Evolutionary conservation across 2,797 vertebrate genomes (phyloP).

Genomic region (Crenuchus spilurus): DNA sequence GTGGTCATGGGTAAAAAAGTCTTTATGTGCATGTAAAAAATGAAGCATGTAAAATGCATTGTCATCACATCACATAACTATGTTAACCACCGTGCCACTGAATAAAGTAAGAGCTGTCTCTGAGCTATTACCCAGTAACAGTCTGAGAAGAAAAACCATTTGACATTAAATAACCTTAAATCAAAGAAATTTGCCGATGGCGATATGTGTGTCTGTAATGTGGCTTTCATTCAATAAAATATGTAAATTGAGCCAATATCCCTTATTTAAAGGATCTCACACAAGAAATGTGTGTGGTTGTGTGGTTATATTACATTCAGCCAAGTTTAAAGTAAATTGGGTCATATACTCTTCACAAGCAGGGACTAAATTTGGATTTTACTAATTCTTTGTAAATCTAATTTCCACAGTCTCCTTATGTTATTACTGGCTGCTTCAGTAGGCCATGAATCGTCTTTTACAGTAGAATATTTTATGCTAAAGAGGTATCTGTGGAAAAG

Average conservation of each 20-base stretch:
- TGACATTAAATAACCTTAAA: conserved; percentile 55
- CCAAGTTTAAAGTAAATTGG: conserved; percentile 23
- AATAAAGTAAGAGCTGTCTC: conserved; percentile 10
- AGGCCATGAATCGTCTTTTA: neutral
- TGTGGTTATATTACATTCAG: conserved; percentile 16
- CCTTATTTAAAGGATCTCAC: conserved; percentile 10
- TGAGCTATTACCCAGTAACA: conserved; percentile 41
- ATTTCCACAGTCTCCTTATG: conserved; percentile 26
- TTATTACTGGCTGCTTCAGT: neutral
- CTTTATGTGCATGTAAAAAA: conserved; percentile 17
- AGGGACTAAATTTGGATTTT: conserved; percentile 36
- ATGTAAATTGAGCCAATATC: conserved; percentile 37
- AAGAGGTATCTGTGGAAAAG: conserved; percentile 2
- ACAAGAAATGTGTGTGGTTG: conserved; percentile 26
- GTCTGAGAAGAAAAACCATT: conserved; percentile 47
- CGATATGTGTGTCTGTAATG: conserved; percentile 33
- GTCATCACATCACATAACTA: conserved; percentile 35
- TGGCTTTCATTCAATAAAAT: conserved; percentile 52
- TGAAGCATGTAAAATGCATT: conserved; percentile 26
- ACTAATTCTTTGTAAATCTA: conserved; percentile 25
- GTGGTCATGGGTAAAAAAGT: neutral
- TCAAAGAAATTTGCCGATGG: conserved; percentile 39
- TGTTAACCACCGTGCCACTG: conserved; percentile 36
- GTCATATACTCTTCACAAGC: conserved; percentile 28
- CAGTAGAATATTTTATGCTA: neutral